Conservation (phyloP, 1,140 invertebrate species). For the Drusus annulatus region DNA sequence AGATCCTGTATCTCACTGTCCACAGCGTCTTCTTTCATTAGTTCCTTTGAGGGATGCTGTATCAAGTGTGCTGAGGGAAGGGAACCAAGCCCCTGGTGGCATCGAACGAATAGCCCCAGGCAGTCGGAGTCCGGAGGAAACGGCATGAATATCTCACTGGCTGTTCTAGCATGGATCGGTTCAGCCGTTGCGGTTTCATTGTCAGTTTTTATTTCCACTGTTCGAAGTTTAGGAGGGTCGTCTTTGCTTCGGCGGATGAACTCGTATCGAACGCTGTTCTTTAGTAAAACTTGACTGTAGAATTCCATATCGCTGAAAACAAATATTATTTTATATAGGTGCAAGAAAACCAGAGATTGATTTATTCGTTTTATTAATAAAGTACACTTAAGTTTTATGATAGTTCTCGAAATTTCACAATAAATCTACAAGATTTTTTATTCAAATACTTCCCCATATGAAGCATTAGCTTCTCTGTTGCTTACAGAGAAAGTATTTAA, state of each 20-base stretch:
- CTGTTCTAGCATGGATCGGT: background rate
- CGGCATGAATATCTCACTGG: slow-evolving; percentile 38
- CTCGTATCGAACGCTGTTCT: slow-evolving; percentile 1
- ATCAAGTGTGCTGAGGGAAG: slow-evolving; percentile 23
- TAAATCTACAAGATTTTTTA: too few relatives aligned
- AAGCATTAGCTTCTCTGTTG: too few relatives aligned
- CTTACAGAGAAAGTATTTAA: too few relatives aligned
- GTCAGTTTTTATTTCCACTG: background rate
- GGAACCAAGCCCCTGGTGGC: slow-evolving; percentile 53
- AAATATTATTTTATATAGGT: background rate
- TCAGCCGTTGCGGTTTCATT: background rate
- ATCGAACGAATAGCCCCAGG: slow-evolving; percentile 63
- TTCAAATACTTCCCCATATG: too few relatives aligned
- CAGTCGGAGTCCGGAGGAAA: slow-evolving; percentile 50
- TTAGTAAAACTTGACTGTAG: slow-evolving; percentile 28
- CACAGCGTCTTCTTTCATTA: slow-evolving; percentile 40
- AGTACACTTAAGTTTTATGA: too few relatives aligned
- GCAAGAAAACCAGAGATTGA: background rate
- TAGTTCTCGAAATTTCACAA: too few relatives aligned
- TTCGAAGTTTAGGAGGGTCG: background rate
- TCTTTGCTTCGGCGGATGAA: background rate
- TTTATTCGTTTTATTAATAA: too few relatives aligned
- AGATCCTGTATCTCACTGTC: slow-evolving; percentile 56
- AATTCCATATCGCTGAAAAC: slow-evolving; percentile 58
- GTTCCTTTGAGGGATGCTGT: background rate